Percentiles rank a stretch among this genome's conserved stretches.
Evolutionary conservation across 2,797 vertebrate genomes (phyloP).

Genomic region (Muscicapa striata): DNA sequence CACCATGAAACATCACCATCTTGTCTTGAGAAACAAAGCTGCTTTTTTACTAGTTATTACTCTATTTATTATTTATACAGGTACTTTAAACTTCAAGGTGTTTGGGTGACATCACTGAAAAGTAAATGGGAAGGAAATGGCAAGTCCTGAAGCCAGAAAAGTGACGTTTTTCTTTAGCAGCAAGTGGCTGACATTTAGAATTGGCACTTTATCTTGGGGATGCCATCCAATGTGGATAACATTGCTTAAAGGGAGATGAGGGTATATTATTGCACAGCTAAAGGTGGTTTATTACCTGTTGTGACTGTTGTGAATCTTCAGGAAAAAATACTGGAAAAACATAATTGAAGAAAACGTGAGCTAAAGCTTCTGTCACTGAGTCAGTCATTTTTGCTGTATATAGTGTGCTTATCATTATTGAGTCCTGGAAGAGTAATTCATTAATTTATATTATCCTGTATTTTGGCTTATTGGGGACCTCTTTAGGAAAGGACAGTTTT

Average conservation of each 20-base stretch:
- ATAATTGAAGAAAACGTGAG: not conserved
- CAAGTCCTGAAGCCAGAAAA: not conserved
- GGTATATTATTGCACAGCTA: not conserved
- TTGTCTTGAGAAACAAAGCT: not conserved
- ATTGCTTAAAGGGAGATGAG: not conserved
- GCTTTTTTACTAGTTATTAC: not conserved
- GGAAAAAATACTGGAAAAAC: not conserved
- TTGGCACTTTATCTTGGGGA: not conserved
- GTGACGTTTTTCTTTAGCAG: not conserved
- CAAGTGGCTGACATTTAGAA: not conserved
- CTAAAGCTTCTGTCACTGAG: not conserved
- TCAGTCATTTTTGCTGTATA: not conserved
- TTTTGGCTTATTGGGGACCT: not conserved
- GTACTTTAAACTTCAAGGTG: not conserved
- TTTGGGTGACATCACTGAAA: not conserved
- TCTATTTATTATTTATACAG: not conserved
- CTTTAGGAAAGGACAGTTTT: slow-evolving; percentile 83
- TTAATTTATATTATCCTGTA: slow-evolving; percentile 7
- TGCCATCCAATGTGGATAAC: not conserved
- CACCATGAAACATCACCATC: not conserved
- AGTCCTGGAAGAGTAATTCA: not conserved
- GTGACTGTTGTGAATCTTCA: not conserved
- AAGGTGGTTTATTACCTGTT: not conserved
- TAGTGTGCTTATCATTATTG: not conserved
- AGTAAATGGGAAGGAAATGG: not conserved